Evolutionary conservation across 2,797 vertebrate species (phyloP), one percentile per base, ranked within the genome.

Genomic region (Denticeps clupeoides): DNA sequence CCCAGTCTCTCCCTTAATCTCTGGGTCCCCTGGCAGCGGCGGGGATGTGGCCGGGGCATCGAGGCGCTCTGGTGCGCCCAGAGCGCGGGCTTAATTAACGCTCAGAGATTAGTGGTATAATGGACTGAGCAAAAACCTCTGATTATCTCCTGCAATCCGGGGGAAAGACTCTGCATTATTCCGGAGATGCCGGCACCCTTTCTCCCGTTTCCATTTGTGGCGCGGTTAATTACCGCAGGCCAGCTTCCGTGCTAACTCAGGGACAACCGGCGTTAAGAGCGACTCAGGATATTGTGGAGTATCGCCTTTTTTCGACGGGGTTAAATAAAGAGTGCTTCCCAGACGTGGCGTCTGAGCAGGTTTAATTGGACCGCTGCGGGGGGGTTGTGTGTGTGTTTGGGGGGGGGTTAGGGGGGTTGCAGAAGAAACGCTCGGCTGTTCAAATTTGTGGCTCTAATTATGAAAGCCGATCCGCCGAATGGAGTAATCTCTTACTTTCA

Each of bases 101-200:
- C 35, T 40, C 57, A 29, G 60, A 65, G 56, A 62, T 62, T 61
- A 65, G 28, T 23, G 21, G 53, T 45, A 65, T 62, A 65, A 65
- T 52, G 55, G 51, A 51, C 53, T 49, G 27, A 51, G 53, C 54
- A 60, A 62, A 62, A 65, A 55, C 51, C 59, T 19, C 53, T 57
- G 55, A 62, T 62, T 52, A 65, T 62, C 54, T 55, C 33, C 15
- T 31, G 40, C 47, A 53, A 51, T 59, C 50, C 52, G 31, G 27
- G 37, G 32, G 46, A 62, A 56, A 56, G 52, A 58, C 40, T 50
- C 13, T n/a, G 19, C 33, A 33, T 56, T 51, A 47, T 51, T 40
- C 40, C 5, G 40, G 53, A 59, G 47, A 59, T 51, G 57, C 53
- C 59, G 42, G 49, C 50, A 59, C 53, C 50, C 65, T 49, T 55